phyloP scores from a whole-genome alignment of 2,797 vertebrate genomes.

The Mionectes olivaceus region DNA sequence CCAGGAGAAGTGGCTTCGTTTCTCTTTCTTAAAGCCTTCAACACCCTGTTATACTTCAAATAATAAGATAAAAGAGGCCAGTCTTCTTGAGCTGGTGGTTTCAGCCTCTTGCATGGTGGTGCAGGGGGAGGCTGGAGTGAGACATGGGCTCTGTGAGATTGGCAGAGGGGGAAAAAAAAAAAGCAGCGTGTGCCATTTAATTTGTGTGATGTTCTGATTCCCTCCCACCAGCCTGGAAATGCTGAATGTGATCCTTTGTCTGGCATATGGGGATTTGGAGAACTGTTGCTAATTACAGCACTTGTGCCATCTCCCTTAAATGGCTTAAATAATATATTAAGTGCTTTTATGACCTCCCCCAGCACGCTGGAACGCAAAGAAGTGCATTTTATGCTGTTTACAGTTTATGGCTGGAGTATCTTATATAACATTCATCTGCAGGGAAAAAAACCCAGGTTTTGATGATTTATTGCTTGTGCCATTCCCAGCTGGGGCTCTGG shows the following conservation, averaged over 20 bases:
- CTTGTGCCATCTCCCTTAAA: conserved; percentile 46
- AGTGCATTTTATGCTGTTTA: conserved; percentile 22
- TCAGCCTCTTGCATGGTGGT: background rate
- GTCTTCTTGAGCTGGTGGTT: background rate
- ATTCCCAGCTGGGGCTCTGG: background rate
- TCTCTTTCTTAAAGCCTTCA: background rate
- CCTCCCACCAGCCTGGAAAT: conserved; percentile 57
- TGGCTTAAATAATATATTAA: conserved; percentile 64
- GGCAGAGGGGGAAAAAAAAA: background rate
- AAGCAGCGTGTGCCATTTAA: background rate
- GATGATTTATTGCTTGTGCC: background rate
- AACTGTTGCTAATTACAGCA: conserved; percentile 63
- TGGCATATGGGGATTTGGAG: conserved; percentile 58
- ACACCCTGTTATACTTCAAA: background rate
- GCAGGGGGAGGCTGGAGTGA: background rate
- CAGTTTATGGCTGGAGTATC: background rate
- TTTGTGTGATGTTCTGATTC: conserved; percentile 32
- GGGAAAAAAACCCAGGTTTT: background rate
- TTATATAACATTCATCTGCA: background rate
- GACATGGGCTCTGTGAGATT: background rate
- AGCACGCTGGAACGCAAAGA: background rate
- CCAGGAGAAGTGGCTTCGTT: background rate
- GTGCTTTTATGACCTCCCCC: conserved; percentile 52
- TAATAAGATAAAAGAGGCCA: background rate
- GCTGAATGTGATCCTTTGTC: conserved; percentile 54